These are phyloP conservation scores for Thinocorus orbignyianus DNA, from an alignment of 2,113 vertebrate species.

Conservation along the genomic window DNA sequence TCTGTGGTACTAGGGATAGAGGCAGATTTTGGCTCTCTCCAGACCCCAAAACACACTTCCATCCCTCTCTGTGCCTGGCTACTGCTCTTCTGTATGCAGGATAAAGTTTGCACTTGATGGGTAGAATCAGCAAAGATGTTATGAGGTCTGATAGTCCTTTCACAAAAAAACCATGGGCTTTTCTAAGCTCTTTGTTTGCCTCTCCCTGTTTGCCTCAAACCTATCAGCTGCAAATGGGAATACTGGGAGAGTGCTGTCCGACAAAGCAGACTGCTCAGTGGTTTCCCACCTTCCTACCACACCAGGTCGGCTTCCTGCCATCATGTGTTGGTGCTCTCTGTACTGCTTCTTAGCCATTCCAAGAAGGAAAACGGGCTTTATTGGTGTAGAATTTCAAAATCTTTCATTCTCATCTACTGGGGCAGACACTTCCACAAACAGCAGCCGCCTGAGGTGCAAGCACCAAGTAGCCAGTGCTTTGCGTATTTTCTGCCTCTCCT, in stretches of 20 bases:
- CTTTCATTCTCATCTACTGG: background rate
- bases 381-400: background rate
- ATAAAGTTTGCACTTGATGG: background rate
- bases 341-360: background rate
- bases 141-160: background rate
- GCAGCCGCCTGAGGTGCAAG: background rate
- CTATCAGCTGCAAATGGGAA: background rate
- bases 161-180: background rate
- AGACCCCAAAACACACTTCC: background rate
- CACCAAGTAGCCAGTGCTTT: background rate
- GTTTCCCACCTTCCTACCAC: background rate
- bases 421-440: background rate
- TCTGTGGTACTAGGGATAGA: background rate
- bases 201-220: background rate
- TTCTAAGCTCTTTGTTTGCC: background rate
- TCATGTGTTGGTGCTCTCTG: background rate
- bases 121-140: background rate
- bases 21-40: background rate
- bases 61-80: background rate
- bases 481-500: background rate
- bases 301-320: background rate
- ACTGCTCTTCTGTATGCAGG: background rate
- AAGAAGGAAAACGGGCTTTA: background rate
- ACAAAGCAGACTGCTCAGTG: background rate
- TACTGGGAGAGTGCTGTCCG: background rate